Percentiles rank a stretch among this genome's conserved stretches.
Conservation (phyloP, 2,113 vertebrate genomes). For the Erythrocercus mccallii region DNA sequence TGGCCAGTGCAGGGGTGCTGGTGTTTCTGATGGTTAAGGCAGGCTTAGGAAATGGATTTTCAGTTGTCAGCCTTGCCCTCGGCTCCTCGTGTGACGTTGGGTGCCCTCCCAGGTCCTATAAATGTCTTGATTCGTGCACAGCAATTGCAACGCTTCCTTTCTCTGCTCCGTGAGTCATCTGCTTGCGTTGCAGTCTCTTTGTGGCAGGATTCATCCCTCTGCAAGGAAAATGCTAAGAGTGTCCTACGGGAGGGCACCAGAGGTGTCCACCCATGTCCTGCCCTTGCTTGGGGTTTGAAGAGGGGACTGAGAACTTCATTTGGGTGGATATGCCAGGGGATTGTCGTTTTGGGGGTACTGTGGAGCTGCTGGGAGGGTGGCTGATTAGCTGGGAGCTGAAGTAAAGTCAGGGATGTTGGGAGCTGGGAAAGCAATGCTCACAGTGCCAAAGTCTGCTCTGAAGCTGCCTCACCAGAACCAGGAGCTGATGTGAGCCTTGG, state of each 20-base stretch:
- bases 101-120: not conserved
- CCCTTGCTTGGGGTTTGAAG: not conserved
- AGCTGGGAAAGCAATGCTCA: not conserved
- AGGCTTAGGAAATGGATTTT: not conserved
- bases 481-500: not conserved
- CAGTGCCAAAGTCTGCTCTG: not conserved
- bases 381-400: not conserved
- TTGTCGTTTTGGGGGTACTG: not conserved
- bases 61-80: not conserved
- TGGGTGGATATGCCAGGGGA: not conserved
- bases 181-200: slow-evolving; percentile 4
- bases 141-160: not conserved
- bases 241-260: not conserved
- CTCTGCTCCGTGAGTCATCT: slow-evolving; percentile 24
- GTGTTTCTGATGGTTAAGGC: not conserved
- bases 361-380: not conserved
- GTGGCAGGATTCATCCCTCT: not conserved
- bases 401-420: not conserved
- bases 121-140: not conserved
- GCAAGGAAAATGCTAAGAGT: not conserved
- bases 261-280: not conserved
- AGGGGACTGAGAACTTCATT: rapidly evolving
- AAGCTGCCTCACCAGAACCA: not conserved
- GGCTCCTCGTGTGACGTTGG: not conserved
- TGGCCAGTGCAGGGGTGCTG: not conserved